Evolutionary conservation across 2,797 vertebrate genomes (phyloP).

Genomic region (Enteromius treurensis): DNA sequence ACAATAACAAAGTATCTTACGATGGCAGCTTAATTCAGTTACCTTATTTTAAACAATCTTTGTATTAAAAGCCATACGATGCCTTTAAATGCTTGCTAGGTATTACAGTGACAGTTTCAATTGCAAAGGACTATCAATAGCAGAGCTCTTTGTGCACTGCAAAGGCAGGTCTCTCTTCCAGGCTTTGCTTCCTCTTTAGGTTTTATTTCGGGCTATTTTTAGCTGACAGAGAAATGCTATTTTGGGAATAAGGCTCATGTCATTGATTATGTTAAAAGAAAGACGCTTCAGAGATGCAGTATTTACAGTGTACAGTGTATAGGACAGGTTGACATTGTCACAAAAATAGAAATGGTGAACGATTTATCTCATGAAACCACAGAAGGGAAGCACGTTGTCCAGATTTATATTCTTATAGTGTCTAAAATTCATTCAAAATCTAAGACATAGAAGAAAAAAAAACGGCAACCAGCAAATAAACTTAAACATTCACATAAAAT

Average conservation of each 20-base stretch:
- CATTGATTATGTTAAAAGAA: conserved; percentile 62
- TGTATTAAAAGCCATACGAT: not conserved
- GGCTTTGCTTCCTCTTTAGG: conserved; percentile 56
- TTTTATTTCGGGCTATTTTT: conserved; percentile 64
- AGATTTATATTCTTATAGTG: not conserved
- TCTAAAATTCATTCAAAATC: not conserved
- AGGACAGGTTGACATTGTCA: conserved; percentile 30
- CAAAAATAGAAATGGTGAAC: conserved; percentile 35
- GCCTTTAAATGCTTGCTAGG: conserved; percentile 3
- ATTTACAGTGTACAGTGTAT: conserved; percentile 11
- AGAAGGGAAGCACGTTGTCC: not conserved
- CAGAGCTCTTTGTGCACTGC: conserved; percentile 58
- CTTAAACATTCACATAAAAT: conserved; percentile 8
- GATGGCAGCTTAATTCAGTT: not conserved
- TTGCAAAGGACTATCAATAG: conserved; percentile 57
- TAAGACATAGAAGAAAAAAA: not conserved
- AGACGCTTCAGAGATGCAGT: conserved; percentile 36
- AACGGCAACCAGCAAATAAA: conserved; percentile 6
- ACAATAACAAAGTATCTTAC: not conserved
- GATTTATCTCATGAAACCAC: not conserved
- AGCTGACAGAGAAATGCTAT: conserved; percentile 59
- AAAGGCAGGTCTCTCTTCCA: conserved; percentile 56
- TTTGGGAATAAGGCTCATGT: conserved; percentile 57
- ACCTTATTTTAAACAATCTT: not conserved
- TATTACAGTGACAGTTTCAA: conserved; percentile 43